Evolutionary conservation across 35 echinoderm and acorn worm species (phyloP).

Genomic region (Eucidaris tribuloides): DNA sequence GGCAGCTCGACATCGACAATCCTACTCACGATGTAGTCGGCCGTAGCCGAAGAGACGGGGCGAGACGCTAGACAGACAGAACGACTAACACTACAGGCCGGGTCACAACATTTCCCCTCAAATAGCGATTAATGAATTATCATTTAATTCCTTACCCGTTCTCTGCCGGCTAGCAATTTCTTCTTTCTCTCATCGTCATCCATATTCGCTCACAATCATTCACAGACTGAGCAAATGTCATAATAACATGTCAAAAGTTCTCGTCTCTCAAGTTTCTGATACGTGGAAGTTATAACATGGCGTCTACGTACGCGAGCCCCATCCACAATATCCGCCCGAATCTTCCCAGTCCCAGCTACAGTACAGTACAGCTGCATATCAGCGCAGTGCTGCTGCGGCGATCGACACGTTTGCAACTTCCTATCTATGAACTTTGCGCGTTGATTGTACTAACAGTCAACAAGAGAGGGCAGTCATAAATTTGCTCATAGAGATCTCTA

Average conservation of each 20-base stretch:
- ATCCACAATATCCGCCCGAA: background rate
- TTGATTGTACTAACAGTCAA: too few relatives aligned
- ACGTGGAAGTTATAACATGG: constrained; percentile 30
- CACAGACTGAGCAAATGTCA: background rate
- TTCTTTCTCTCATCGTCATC: constrained; percentile 74
- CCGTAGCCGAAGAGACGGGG: background rate
- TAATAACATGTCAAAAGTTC: constrained; percentile 1
- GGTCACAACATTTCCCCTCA: background rate
- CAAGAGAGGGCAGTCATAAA: too few relatives aligned
- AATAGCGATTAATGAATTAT: background rate
- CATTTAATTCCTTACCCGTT: constrained; percentile 57
- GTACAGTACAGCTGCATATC: background rate
- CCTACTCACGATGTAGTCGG: background rate
- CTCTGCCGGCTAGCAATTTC: constrained; percentile 68
- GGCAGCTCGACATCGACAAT: background rate
- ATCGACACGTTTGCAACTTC: background rate
- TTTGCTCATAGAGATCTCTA: too few relatives aligned
- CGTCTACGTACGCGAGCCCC: background rate
- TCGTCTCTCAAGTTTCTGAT: background rate
- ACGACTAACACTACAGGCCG: background rate
- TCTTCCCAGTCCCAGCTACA: background rate
- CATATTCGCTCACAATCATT: constrained; percentile 27
- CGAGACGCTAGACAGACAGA: background rate
- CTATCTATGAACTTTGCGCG: too few relatives aligned
- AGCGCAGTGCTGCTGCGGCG: background rate